Conservation (phyloP, 2,797 vertebrate genomes). For the Chiloscyllium punctatum region DNA sequence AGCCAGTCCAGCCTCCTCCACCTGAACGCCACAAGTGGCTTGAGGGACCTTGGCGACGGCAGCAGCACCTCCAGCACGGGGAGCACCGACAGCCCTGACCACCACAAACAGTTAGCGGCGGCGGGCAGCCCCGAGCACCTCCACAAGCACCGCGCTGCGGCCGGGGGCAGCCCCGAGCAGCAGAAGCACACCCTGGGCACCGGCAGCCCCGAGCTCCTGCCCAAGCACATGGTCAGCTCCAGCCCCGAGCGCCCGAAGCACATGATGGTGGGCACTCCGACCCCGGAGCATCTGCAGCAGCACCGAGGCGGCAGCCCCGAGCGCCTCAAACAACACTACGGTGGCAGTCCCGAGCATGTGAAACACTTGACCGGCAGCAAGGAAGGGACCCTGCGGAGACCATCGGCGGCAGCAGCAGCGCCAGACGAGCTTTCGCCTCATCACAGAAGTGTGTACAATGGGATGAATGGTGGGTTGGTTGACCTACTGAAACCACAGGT, state of each 20-base stretch:
- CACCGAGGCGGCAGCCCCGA: slow-evolving; percentile 78
- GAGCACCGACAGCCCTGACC: slow-evolving; percentile 82
- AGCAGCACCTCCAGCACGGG: slow-evolving; percentile 88
- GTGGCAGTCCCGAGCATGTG: slow-evolving; percentile 66
- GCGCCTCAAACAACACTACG: slow-evolving; percentile 72
- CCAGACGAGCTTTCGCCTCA: slow-evolving; percentile 75
- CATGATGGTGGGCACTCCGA: slow-evolving; percentile 55
- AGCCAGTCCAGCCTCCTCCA: slow-evolving; percentile 83
- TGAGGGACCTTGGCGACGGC: slow-evolving; percentile 84
- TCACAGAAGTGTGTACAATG: slow-evolving; percentile 88
- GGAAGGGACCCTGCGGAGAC: slow-evolving; percentile 73
- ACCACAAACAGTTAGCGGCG: slow-evolving; percentile 61
- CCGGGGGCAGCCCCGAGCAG: slow-evolving; percentile 55
- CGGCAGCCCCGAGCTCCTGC: slow-evolving; percentile 78
- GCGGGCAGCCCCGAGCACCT: slow-evolving; percentile 68
- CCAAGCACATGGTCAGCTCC: slow-evolving; percentile 56
- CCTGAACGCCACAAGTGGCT: slow-evolving; percentile 55
- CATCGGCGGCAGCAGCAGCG: slow-evolving; percentile 42
- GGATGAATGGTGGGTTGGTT: slow-evolving; percentile 87
- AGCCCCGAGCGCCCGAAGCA: slow-evolving; percentile 71
- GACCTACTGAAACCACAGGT: slow-evolving; percentile 44
- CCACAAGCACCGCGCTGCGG: slow-evolving; percentile 49
- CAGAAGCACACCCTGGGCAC: slow-evolving; percentile 66
- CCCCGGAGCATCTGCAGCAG: slow-evolving; percentile 76
- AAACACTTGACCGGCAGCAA: slow-evolving; percentile 66